These are phyloP conservation scores for Eptatretus atami DNA, from an alignment of 2,797 vertebrate species.

Conservation along the genomic window DNA sequence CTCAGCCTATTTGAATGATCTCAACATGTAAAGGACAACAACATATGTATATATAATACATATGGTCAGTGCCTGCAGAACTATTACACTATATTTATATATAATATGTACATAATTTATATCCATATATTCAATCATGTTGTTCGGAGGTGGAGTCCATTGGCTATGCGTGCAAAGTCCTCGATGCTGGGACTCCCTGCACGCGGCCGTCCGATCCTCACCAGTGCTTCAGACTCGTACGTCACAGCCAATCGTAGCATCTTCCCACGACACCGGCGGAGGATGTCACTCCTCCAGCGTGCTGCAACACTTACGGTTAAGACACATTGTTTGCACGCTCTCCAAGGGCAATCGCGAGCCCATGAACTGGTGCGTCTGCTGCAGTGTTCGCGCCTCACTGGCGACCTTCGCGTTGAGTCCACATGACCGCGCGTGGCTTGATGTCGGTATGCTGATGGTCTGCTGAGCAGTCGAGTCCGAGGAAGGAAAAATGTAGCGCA, in stretches of 20 bases:
- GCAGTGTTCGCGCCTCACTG: background rate
- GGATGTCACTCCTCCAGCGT: slow-evolving; percentile 26
- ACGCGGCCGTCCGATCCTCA: slow-evolving; percentile 27
- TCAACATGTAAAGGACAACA: no score
- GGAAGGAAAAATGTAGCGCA: slow-evolving; percentile 67
- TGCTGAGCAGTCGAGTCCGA: slow-evolving; percentile 35
- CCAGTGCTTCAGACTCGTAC: slow-evolving; percentile 59
- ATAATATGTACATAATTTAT: no score
- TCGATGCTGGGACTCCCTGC: no score
- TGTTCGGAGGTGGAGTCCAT: no score
- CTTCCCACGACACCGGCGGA: slow-evolving; percentile 42
- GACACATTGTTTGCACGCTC: background rate
- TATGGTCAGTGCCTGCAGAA: no score
- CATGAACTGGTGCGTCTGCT: background rate
- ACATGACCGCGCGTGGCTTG: background rate
- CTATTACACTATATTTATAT: no score
- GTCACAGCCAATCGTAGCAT: slow-evolving; percentile 24
- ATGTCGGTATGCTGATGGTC: slow-evolving; percentile 28
- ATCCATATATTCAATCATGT: no score
- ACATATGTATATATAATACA: no score
- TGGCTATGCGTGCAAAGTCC: no score
- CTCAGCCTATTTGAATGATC: no score
- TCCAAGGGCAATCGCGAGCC: no score
- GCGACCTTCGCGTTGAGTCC: background rate
- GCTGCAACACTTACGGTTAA: slow-evolving; percentile 30